Conservation (phyloP, 2,113 vertebrate species). For the Galbula dea region DNA sequence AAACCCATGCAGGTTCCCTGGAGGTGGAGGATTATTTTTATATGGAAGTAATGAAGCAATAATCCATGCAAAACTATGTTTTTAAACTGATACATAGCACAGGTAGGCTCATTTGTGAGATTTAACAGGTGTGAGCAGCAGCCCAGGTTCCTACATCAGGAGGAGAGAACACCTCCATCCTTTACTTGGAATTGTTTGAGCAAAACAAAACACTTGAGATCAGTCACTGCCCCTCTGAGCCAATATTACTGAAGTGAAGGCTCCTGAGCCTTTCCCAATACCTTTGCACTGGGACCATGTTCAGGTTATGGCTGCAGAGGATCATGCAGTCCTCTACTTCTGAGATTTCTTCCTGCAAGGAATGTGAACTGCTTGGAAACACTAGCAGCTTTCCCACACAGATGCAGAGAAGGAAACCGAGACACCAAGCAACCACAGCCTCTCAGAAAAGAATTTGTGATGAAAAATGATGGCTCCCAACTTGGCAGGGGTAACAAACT, state of each 20-base stretch:
- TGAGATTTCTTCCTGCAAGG: slow-evolving; percentile 9
- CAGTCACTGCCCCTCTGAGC: background rate
- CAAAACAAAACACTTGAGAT: background rate
- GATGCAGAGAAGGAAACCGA: background rate
- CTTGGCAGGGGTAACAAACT: background rate
- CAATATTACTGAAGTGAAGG: background rate
- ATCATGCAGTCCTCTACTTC: background rate
- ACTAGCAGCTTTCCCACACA: background rate
- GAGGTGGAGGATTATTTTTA: background rate
- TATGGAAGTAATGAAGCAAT: background rate
- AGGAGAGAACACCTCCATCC: background rate
- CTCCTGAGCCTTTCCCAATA: background rate
- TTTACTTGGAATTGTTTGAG: background rate
- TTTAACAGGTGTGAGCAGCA: background rate
- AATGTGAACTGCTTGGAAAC: slow-evolving; percentile 8
- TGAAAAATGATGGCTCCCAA: slow-evolving; percentile 30
- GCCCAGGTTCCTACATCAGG: background rate
- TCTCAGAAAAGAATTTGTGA: slow-evolving; percentile 36
- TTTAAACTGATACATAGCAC: background rate
- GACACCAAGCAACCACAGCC: slow-evolving; percentile 28
- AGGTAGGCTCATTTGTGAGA: background rate
- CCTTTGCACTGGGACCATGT: background rate
- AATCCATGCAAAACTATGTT: background rate
- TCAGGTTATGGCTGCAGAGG: background rate
- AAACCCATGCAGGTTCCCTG: background rate